Conservation (phyloP, 2,888 invertebrate species). For the Nasonovia ribisnigri region DNA sequence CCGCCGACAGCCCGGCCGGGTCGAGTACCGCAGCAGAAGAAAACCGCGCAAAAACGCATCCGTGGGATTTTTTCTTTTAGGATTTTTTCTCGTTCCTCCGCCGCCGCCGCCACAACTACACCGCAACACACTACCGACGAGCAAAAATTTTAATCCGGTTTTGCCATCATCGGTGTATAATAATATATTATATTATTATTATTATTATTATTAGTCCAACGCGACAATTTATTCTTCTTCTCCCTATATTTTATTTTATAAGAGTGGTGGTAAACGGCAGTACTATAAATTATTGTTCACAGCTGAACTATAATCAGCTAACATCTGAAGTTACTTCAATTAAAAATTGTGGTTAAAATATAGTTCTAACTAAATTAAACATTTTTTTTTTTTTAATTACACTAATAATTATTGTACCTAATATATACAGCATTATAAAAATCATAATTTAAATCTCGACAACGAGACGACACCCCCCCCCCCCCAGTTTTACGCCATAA, state of each 20-base stretch:
- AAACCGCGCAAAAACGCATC: constrained; percentile 42
- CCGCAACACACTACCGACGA: neutral
- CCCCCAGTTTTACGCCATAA: neutral
- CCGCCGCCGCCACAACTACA: neutral
- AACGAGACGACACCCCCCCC: neutral
- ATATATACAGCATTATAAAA: no score
- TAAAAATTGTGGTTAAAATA: neutral
- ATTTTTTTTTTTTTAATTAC: neutral
- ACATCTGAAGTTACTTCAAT: neutral
- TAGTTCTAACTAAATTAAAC: neutral
- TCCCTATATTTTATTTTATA: neutral
- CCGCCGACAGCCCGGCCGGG: constrained; percentile 26
- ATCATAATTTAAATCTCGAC: neutral
- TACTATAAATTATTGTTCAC: neutral
- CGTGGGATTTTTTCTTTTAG: constrained; percentile 45
- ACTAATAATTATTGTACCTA: neutral
- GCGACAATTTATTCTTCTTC: neutral
- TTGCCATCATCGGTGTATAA: neutral
- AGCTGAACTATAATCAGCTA: neutral
- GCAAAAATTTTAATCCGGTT: constrained; percentile 51
- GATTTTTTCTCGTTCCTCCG: constrained; percentile 23
- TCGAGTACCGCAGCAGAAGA: neutral
- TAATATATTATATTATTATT: neutral
- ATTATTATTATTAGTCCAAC: neutral
- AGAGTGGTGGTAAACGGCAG: neutral